Evolutionary conservation across 1,140 invertebrate species (phyloP).

Genomic region (Hypothenemus hampei): DNA sequence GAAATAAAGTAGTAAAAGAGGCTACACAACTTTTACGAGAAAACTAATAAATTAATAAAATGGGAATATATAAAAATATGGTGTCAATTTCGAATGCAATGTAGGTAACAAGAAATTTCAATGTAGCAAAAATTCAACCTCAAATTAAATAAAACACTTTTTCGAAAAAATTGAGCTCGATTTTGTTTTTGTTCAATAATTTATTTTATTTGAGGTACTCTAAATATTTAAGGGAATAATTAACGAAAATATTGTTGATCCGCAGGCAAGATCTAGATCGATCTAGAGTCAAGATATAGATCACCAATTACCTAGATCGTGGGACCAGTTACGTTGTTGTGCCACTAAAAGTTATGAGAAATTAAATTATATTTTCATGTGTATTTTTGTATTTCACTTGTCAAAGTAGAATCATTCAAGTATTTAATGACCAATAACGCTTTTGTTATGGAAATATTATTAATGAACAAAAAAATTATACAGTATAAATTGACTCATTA

Average conservation of each 20-base stretch:
- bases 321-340: conserved; percentile 67
- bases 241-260: conserved; percentile 28
- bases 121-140: conserved; percentile 19
- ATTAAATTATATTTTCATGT: conserved; percentile 22
- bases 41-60: conserved; percentile 4
- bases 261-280: conserved; percentile 45
- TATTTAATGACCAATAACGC: no score
- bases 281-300: conserved; percentile 43
- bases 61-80: conserved; percentile 19
- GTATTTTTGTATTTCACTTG: no score
- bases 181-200: neutral
- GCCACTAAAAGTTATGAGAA: conserved; percentile 62
- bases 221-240: conserved; percentile 19
- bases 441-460: no score
- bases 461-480: no score
- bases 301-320: conserved; percentile 66
- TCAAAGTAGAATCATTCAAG: no score
- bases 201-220: conserved; percentile 15
- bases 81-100: conserved; percentile 13
- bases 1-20: conserved; percentile 9
- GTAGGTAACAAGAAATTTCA: conserved; percentile 20
- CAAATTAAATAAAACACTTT: conserved; percentile 3
- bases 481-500: no score
- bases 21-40: conserved; percentile 13
- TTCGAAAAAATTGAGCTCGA: no score